Base-by-base conservation (phyloP, 2,888 invertebrate species). In the Amphipyra berbera region DNA sequence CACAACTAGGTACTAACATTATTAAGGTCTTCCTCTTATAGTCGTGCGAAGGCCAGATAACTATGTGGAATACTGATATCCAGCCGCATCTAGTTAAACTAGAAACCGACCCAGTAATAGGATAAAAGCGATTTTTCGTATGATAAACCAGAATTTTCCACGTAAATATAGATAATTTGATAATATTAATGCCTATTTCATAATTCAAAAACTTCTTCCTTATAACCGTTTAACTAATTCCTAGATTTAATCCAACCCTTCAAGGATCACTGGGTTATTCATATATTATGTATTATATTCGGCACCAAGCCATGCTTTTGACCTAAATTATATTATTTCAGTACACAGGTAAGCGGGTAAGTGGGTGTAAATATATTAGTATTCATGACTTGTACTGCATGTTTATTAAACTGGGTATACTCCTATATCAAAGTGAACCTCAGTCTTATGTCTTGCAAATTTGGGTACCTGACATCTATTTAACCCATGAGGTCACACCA, bases 351-450 rank as follows among this genome's bases (percentile, higher is more conserved):
- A 30, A 13, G 12, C 8, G 5, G 21, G 8, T 27, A 35, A 8
- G 40, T 45, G 30, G 12, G 21, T 41, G 14, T 12, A 46, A 45
- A 50, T 37, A 35, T 52, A 48, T 37, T 40, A 61, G 47, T 61
- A 48, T 69, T 69, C 47, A 53, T 45, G 21, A 30, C 37, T 14
- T 62, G 6, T 45, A 21, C 40, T 53, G 38, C 40, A 63, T 62
- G 37, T 70, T 48, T 53, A 53, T 46, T 15, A 42, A 46, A 41
- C n/a, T 3, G 12, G 13, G 27, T 21, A 4, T 44, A 49, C 30
- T 45, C 7, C 13, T 40, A 27, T 40, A 21, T 48, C 33, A 62
- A 42, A 53, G 70, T 33, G 38, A 44, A 35, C 15, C 38, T 40
- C 3, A 30, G 48, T 33, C 15, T 63, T 40, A 53, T 70, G n/a